Evolutionary conservation across 2,888 invertebrate genomes (phyloP), one percentile per base, ranked within the genome.

Genomic region (Orchestes rusci): DNA sequence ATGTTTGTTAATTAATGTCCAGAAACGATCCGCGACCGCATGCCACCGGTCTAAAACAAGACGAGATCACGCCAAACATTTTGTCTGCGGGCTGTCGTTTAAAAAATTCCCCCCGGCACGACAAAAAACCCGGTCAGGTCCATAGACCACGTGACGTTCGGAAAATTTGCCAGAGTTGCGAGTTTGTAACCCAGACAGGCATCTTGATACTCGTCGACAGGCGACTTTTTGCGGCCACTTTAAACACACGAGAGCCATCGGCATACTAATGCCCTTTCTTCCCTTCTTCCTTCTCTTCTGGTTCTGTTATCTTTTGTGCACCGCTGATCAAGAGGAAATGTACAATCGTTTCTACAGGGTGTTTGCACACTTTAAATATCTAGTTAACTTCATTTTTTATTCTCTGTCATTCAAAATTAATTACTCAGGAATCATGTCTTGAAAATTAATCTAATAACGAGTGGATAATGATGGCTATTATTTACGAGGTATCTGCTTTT

Each of bases 1-100:
- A 65, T 63, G 64, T 63, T 64, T 63, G 63, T 60, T 66, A 66
- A 65, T 65, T 66, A 65, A 62, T 59, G 59, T 54, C 62, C 59
- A 60, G 65, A 65, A 64, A 63, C 61, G 60, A 59, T 27, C 60
- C 61, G 60, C 57, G 55, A 53, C 57, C 53, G 57, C 59, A 62
- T 64, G 60, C 63, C 59, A 50, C 30, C n/a, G 29, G 7, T 41
- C 50, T 20, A 40, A 50, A 50, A 50, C 50, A 50, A 50, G 50
- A 46, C 50, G 50, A 50, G 43, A 43, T 46, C 43, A 50, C 47
- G 50, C 50, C 47, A 50, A 50, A 50, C 50, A 50, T 50, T 50
- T 50, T 44, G 50, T 50, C 50, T 36, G 36, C 38, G 18, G 33
- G 38, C 16, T 40, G n/a, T 47, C 52, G 43, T 53, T 53, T 54